Evolutionary conservation across 2,888 invertebrate species (phyloP).

Genomic region (Furcula furcula): DNA sequence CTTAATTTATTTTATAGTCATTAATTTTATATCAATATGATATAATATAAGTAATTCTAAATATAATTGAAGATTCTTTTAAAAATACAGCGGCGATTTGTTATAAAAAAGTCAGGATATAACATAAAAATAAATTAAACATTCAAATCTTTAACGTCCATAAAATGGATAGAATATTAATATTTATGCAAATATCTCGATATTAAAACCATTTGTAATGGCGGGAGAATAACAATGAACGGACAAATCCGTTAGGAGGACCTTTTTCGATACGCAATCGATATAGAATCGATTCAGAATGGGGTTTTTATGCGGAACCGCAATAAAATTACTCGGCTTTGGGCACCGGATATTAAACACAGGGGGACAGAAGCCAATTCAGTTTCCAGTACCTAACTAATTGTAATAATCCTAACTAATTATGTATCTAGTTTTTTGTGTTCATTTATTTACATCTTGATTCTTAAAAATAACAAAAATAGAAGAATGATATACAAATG

Average conservation of each 20-base stretch:
- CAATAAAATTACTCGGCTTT: slow-evolving; percentile 36
- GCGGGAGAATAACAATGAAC: slow-evolving; percentile 43
- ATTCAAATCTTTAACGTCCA: slow-evolving; percentile 7
- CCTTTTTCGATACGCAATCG: slow-evolving; percentile 34
- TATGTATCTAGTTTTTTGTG: too few species aligned
- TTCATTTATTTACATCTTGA: too few species aligned
- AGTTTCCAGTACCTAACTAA: too few species aligned
- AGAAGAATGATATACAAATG: too few species aligned
- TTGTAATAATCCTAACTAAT: too few species aligned
- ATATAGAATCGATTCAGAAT: slow-evolving; percentile 35
- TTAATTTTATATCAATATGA: too few species aligned
- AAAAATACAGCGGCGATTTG: too few species aligned
- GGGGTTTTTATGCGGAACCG: slow-evolving; percentile 34
- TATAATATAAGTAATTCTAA: too few species aligned
- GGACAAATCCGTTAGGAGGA: slow-evolving; percentile 22
- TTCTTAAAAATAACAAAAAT: too few species aligned
- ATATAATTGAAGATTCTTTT: too few species aligned
- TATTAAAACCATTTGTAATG: slow-evolving; percentile 31
- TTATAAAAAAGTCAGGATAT: slow-evolving; percentile 1
- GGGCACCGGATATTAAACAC: slow-evolving; percentile 41
- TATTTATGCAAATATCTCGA: slow-evolving; percentile 30
- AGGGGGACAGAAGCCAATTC: slow-evolving; percentile 35
- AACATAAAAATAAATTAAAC: slow-evolving; percentile 11
- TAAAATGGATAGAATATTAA: slow-evolving; percentile 17
- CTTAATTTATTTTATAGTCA: too few species aligned